Percentiles rank a stretch among this genome's conserved stretches.
Evolutionary conservation across 1,140 invertebrate species (phyloP).

Genomic region (Oscheius sp.): DNA sequence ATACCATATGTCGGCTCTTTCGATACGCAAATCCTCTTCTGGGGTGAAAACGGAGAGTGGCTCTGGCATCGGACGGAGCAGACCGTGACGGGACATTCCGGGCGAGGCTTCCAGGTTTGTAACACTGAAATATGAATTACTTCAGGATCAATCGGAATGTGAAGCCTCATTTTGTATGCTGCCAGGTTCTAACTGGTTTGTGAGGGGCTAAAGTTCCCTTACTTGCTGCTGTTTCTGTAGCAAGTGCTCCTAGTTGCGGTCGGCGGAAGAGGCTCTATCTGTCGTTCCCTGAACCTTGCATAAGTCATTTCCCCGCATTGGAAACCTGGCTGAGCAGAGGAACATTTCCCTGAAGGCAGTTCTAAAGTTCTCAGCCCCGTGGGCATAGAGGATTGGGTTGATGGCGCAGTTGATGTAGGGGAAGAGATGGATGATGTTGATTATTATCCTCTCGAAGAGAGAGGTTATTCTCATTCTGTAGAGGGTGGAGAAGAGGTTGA

Average conservation of each 20-base stretch:
- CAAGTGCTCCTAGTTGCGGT: slow-evolving; percentile 24
- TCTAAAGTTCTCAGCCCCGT: slow-evolving; percentile 58
- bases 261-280: slow-evolving; percentile 9
- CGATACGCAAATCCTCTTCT: neutral
- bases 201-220: neutral
- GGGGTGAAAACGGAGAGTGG: neutral
- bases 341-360: slow-evolving; percentile 55
- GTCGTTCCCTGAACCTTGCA: slow-evolving; percentile 3
- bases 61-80: neutral
- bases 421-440: slow-evolving; percentile 60
- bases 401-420: slow-evolving; percentile 60
- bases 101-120: neutral
- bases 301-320: neutral
- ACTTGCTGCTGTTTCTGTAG: slow-evolving; percentile 38
- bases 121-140: slow-evolving; percentile 1
- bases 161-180: too few species aligned
- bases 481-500: slow-evolving; percentile 58
- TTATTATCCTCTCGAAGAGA: slow-evolving; percentile 56
- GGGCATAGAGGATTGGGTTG: slow-evolving; percentile 57
- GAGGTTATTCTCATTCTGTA: slow-evolving; percentile 57
- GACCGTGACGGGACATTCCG: neutral
- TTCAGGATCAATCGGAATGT: too few species aligned
- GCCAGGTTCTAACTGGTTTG: too few species aligned
- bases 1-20: neutral
- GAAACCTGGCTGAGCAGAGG: slow-evolving; percentile 28